Percentiles rank a stretch among this genome's conserved stretches.
Evolutionary conservation across 2,113 vertebrate genomes (phyloP).

Genomic region (Chaetura pelagica): DNA sequence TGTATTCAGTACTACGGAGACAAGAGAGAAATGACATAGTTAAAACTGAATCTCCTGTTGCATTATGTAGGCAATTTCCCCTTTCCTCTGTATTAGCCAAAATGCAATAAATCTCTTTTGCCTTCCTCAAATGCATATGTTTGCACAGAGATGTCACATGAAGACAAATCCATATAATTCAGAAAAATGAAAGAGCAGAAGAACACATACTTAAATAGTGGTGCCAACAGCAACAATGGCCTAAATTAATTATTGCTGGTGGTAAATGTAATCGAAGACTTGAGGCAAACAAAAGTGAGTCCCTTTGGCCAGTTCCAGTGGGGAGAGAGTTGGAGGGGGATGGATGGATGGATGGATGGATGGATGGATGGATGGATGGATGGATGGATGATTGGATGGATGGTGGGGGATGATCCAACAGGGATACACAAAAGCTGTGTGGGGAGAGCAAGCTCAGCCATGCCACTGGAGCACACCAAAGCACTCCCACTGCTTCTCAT

Average conservation of each 20-base stretch:
- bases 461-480: background rate
- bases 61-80: conserved; percentile 55
- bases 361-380: too few species aligned
- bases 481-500: background rate
- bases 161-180: background rate
- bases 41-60: conserved; percentile 48
- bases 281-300: background rate
- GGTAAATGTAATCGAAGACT: background rate
- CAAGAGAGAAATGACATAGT: conserved; percentile 15
- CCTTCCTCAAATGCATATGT: conserved; percentile 41
- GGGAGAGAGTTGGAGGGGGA: background rate
- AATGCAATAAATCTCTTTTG: conserved; percentile 58
- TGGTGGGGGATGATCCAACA: background rate
- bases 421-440: background rate
- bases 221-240: background rate
- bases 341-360: too few species aligned
- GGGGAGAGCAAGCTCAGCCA: background rate
- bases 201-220: background rate
- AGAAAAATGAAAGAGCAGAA: background rate
- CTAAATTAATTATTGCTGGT: background rate
- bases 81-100: conserved; percentile 48
- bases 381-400: background rate
- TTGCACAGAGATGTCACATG: conserved; percentile 17
- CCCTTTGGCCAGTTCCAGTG: background rate
- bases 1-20: conserved; percentile 22